Evolutionary conservation across 2,113 vertebrate genomes (phyloP), one percentile per base, ranked within the genome.

Genomic region (Pontoporia blainvillei): DNA sequence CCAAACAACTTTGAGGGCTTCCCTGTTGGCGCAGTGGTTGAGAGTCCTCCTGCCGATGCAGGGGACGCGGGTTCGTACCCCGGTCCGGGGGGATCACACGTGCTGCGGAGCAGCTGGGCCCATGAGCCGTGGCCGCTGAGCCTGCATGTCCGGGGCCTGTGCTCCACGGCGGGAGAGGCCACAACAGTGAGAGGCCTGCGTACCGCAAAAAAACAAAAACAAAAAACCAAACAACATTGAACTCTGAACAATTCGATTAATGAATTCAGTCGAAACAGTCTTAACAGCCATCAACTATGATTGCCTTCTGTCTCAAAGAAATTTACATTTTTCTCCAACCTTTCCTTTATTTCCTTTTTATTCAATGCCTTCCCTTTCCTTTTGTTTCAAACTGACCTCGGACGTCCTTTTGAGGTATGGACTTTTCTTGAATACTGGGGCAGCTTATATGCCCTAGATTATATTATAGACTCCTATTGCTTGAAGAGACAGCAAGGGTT

Each of bases 161-260:
- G 44, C 44, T 46, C 44, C 10, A 9, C 10, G 10, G 10, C 2
- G 44, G 10, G 10, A 46, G 44, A 46, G 10, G 44, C 44, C 44
- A 46, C 44, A 46, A 46, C 44, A 46, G 44, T 46, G 44, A 11
- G 44, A 46, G 44, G 44, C 44, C 44, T 0, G 2, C 2, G 10
- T 46, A 10, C 44, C 44, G 10, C 2, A 12, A 46, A 46, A 39
- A 46, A 46, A 46, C 11, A 3, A 13, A 49, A 49, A 3, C 2
- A 49, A 13, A 49, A 49, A 14, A 64, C 13, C 13, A 29, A 64
- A 31, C 57, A 59, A 17, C 41, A 44, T 2, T 89, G 86, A 94
- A 85, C 61, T 79, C 41, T 36, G 90, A 95, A 96, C 29, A 29
- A 85, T 95, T 91, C 91, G 83, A 93, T 91, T 69, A 96, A 91